Base-by-base conservation (phyloP, 2,797 vertebrate species). In the Smutsia gigantea region DNA sequence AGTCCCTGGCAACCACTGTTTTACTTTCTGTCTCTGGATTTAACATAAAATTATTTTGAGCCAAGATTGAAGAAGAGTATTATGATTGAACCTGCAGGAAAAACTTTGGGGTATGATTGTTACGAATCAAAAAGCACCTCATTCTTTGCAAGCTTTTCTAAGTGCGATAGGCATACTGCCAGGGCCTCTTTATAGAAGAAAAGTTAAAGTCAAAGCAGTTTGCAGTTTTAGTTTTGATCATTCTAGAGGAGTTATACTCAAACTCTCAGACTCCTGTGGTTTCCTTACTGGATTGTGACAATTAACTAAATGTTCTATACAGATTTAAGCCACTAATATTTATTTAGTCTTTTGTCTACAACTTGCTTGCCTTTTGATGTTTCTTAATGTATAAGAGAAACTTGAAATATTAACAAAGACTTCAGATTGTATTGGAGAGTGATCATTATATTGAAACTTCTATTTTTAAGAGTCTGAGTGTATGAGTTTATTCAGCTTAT, bases 301-400 rank as follows among this genome's bases (percentile, higher is more conserved):
- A 82, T 88, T 92, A 89, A 89, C 95, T 78, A 84, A 92, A 83
- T 64, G 39, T 95, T 84, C 25, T 66, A 1, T 88, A 34, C 31
- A 86, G 8, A 77, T 86, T 27, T 88, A 49, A 96, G 25, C 13
- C 66, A 61, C 42, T 84, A 15, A 93, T 81, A 75, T 25, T 82
- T 69, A 79, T 34, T 89, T 78, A 66, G 13, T 83, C n/a, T 51
- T 5, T 68, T 82, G 15, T 42, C 14, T 87, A 49, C 8, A 74
- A 66, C 10, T 81, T 79, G 25, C 82, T 82, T 88, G 21, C 51
- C 82, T 92, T 92, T 95, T 81, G 34, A 42, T 49, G 93, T 95
- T 88, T 95, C 75, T 92, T 96, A 83, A 63, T 61, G 6, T 81
- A 11, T 46, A 77, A 21, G 93, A 94, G 31, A 95, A 95, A 90